Evolutionary conservation across 2,797 vertebrate genomes (phyloP).

Genomic region (Sebastes cheni): DNA sequence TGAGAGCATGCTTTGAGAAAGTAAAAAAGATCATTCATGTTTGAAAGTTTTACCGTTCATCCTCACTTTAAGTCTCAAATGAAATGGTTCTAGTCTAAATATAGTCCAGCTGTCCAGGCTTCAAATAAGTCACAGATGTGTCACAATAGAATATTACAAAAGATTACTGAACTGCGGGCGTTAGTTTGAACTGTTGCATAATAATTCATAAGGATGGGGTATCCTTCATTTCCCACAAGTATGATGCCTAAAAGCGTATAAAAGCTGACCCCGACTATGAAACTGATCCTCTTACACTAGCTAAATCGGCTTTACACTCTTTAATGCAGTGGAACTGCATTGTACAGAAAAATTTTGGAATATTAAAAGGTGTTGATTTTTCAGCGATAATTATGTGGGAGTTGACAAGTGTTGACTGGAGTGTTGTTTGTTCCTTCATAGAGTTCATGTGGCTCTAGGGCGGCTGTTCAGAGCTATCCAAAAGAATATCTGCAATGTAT

Average conservation of each 20-base stretch:
- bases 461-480: not conserved
- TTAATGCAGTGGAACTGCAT: constrained; percentile 7
- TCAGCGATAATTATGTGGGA: constrained; percentile 48
- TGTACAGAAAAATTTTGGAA: constrained; percentile 20
- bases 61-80: constrained; percentile 14
- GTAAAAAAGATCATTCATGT: not conserved
- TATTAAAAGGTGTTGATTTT: constrained; percentile 50
- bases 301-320: constrained; percentile 21
- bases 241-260: not conserved
- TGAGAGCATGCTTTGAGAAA: constrained; percentile 5
- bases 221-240: not conserved
- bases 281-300: constrained; percentile 13
- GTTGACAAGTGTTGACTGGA: constrained; percentile 42
- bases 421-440: constrained; percentile 49
- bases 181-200: constrained; percentile 23
- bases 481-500: not conserved
- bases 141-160: constrained; percentile 24
- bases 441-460: constrained; percentile 1
- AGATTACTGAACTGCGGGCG: constrained; percentile 12
- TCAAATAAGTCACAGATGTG: constrained; percentile 28
- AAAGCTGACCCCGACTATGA: not conserved
- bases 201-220: not conserved
- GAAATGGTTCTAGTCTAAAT: constrained; percentile 18
- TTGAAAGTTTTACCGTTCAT: constrained; percentile 4
- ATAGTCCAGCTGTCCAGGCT: not conserved